phyloP scores from a whole-genome alignment of 2,888 invertebrate species.

The Perizoma flavofasciatum region DNA sequence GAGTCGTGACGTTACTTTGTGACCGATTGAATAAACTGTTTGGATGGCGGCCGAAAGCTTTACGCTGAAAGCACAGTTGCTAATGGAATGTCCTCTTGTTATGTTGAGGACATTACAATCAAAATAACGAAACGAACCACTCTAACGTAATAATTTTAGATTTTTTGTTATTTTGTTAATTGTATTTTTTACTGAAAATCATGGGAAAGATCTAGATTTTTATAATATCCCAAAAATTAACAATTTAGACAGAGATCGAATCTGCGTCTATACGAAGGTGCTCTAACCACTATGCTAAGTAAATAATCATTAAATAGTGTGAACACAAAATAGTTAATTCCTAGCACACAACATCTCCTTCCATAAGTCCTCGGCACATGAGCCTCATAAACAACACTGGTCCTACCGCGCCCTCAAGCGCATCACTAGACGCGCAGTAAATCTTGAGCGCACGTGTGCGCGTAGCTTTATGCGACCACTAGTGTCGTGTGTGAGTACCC shows the following conservation, averaged over 20 bases:
- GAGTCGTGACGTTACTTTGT: conserved; percentile 26
- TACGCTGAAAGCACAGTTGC: conserved; percentile 8
- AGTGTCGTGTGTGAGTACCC: conserved; percentile 35
- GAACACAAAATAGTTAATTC: conserved; percentile 7
- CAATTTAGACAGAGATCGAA: too few species aligned
- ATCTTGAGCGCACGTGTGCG: conserved; percentile 39
- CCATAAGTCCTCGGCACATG: conserved; percentile 27
- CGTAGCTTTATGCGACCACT: conserved; percentile 40
- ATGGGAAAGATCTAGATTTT: too few species aligned
- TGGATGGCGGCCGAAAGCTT: conserved; percentile 33
- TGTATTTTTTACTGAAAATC: too few species aligned
- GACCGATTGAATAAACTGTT: conserved; percentile 36
- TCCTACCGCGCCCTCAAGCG: conserved; percentile 29
- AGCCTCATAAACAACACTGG: conserved; percentile 36
- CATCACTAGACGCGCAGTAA: conserved; percentile 36
- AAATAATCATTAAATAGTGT: too few species aligned
- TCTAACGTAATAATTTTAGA: too few species aligned
- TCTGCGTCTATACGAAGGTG: too few species aligned
- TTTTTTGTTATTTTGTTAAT: too few species aligned
- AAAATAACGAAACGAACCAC: too few species aligned
- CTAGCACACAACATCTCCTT: conserved; percentile 1
- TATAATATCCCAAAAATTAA: too few species aligned
- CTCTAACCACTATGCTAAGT: too few species aligned
- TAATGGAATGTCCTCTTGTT: conserved; percentile 11
- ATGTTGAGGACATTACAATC: too few species aligned